Evolutionary conservation across 1,140 invertebrate genomes (phyloP), one percentile per base, ranked within the genome.

Genomic region (Drosophila pruinosa): DNA sequence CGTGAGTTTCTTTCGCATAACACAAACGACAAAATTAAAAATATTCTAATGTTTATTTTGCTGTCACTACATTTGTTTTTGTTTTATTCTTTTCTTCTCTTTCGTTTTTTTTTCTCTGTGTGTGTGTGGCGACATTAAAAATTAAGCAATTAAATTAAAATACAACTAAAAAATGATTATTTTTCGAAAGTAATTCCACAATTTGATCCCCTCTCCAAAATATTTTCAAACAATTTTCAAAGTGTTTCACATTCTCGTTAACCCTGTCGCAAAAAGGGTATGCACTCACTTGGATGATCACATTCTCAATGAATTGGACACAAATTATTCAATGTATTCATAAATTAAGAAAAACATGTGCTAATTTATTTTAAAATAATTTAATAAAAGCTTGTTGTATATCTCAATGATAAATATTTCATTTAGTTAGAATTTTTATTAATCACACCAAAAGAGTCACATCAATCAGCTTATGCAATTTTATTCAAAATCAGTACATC

Each of bases 1-100:
- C 88, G 89, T 90, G 72, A 90, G 88, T 90, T 89, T 89, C 72
- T 79, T 88, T 88, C 72, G 83, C 83, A 88, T 58, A 83, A 70
- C 83, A 88, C 78, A 88, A 89, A 83, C 72, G 47, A 74, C 70
- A 78, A 89, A 85, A 89, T 63, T 72, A 85, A 70, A 85, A 70
- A 64, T 78, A 65, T 78, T 64, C 68, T 70, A 72, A 82, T 47
- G 24, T 77, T 64, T 72, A 63, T 57, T 56, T 65, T 78, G 62
- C 74, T 88, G 65, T 70, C 24, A 22, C 38, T 56, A 22, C 4
- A 24, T 45, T 43, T 43, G 52, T 31, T 47, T 3, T 4, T n/a
- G n/a, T n/a, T n/a, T n/a, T n/a, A n/a, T n/a, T n/a, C n/a, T n/a
- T n/a, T n/a, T n/a, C n/a, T n/a, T 53, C 19, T 3, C 2, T 6